Evolutionary conservation across 2,797 vertebrate genomes (phyloP).

Genomic region (Cossypha dichroa): DNA sequence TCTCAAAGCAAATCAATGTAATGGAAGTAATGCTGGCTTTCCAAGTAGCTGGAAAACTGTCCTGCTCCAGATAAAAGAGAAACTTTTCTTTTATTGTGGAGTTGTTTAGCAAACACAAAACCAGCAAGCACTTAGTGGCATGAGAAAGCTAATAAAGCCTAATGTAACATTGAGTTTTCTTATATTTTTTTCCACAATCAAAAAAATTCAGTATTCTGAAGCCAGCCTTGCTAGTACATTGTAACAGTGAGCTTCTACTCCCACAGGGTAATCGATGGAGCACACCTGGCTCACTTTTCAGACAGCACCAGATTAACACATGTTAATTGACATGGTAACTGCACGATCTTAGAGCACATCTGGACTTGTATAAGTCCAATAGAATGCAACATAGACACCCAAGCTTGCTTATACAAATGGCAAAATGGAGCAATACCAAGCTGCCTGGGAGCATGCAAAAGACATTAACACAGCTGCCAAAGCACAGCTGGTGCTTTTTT

Average conservation of each 20-base stretch:
- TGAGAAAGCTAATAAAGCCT: neutral
- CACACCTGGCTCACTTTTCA: neutral
- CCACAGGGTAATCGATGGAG: neutral
- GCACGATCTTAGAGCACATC: neutral
- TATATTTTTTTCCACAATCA: neutral
- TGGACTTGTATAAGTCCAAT: neutral
- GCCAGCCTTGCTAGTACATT: neutral
- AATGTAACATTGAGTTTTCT: neutral
- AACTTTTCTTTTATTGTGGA: neutral
- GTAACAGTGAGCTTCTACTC: neutral
- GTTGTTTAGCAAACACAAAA: neutral
- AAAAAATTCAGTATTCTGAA: neutral
- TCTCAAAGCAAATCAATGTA: neutral
- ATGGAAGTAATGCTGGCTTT: neutral
- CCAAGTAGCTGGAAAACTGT: neutral
- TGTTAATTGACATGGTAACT: neutral
- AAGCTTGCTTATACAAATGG: neutral
- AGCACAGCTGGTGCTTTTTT: neutral
- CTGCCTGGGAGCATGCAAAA: neutral
- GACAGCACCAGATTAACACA: neutral
- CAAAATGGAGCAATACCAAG: neutral
- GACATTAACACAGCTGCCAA: neutral
- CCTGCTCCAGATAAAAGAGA: neutral
- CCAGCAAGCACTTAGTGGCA: neutral
- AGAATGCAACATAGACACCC: neutral